phyloP scores from a whole-genome alignment of 2,888 invertebrate species.

The Cyclophora albipunctata region DNA sequence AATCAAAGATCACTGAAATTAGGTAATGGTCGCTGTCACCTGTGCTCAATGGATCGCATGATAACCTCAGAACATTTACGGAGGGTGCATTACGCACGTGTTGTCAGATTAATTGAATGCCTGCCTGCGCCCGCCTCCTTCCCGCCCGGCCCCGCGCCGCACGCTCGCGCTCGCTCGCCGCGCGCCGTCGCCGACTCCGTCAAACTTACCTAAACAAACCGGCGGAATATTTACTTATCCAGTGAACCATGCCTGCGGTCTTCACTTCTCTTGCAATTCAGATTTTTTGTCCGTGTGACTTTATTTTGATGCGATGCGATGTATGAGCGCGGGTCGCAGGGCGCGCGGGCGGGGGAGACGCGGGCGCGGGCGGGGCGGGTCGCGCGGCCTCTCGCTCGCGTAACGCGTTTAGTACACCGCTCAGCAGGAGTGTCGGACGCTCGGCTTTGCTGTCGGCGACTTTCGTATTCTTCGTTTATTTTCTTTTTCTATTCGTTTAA shows the following conservation, averaged over 20 bases:
- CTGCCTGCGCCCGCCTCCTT: conserved; percentile 15
- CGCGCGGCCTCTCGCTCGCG: conserved; percentile 52
- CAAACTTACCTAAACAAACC: conserved; percentile 23
- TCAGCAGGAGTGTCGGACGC: conserved; percentile 75
- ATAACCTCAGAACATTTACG: conserved; percentile 37
- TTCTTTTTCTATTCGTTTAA: conserved; percentile 74
- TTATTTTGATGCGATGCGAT: conserved; percentile 45
- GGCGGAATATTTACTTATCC: conserved; percentile 24
- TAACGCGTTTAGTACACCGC: conserved; percentile 73
- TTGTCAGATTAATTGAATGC: conserved; percentile 65
- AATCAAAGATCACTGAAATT: conserved; percentile 11
- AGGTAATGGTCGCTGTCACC: conserved; percentile 7
- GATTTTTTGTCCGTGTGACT: conserved; percentile 50
- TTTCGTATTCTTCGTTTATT: conserved; percentile 75
- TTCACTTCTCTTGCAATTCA: conserved; percentile 39
- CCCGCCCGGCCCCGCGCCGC: conserved; percentile 14
- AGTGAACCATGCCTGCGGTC: conserved; percentile 22
- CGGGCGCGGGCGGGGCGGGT: conserved; percentile 51
- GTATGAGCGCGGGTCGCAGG: conserved; percentile 57
- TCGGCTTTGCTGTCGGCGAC: conserved; percentile 67
- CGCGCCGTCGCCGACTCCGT: conserved; percentile 14
- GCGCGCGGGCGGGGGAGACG: conserved; percentile 48
- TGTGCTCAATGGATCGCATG: conserved; percentile 51
- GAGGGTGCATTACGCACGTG: conserved; percentile 66
- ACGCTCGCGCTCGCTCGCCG: conserved; percentile 19